Conservation (phyloP, 2,797 vertebrate genomes). For the Sebastes itinus region DNA sequence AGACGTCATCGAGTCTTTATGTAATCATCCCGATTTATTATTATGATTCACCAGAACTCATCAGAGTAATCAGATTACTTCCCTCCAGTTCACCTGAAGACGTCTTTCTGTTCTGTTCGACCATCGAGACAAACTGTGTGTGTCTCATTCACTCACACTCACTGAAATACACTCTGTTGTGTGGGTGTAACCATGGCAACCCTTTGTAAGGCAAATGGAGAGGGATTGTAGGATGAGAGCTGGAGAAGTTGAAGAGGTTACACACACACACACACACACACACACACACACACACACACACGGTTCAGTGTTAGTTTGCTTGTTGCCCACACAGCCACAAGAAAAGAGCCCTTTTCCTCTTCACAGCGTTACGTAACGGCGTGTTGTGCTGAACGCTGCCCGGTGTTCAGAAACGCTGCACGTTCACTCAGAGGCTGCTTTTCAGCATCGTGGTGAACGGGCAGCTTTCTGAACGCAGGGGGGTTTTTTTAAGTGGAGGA, state of each 20-base stretch:
- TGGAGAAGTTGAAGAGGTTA: constrained; percentile 42
- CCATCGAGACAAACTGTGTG: not conserved
- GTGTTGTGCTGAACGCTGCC: constrained; percentile 42
- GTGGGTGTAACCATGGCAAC: constrained; percentile 74
- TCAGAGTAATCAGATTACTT: rapidly evolving
- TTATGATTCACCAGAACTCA: not conserved
- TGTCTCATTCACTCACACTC: constrained; percentile 6
- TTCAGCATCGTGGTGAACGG: not conserved
- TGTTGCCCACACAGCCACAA: constrained; percentile 34
- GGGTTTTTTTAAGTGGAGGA: not conserved
- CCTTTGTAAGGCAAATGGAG: constrained; percentile 57
- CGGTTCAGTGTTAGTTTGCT: not conserved
- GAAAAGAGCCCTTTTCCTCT: constrained; percentile 24
- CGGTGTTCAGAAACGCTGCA: constrained; percentile 27
- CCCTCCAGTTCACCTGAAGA: not conserved
- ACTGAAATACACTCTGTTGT: constrained; percentile 44
- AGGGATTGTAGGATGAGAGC: constrained; percentile 49
- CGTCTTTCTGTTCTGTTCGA: not conserved
- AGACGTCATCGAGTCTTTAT: no score
- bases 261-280: not conserved
- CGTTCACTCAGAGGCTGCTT: not conserved
- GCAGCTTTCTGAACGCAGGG: not conserved
- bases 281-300: not conserved
- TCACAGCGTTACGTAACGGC: constrained; percentile 34
- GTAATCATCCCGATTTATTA: no score